Conservation (phyloP, 2,113 vertebrate genomes). For the Tetrao urogallus region DNA sequence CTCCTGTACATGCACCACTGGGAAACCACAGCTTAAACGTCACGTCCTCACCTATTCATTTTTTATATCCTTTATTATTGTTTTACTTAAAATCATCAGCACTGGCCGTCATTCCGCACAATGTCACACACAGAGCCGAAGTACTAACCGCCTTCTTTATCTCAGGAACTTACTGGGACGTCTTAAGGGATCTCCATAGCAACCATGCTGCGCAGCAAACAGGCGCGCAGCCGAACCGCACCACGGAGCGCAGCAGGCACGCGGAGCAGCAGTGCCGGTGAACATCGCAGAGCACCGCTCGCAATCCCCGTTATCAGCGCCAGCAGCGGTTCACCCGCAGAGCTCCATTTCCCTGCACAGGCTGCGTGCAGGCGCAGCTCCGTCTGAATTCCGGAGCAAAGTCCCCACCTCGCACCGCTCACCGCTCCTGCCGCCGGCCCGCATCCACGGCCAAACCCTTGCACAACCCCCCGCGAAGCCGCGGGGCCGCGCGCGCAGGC, state of each 20-base stretch:
- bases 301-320: not conserved
- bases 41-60: not conserved
- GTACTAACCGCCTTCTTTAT: constrained; percentile 46
- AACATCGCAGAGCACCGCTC: rapidly evolving
- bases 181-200: constrained; percentile 71
- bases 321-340: not conserved
- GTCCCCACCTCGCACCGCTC: not conserved
- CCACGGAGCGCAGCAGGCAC: not conserved
- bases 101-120: not conserved
- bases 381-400: not conserved
- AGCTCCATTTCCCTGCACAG: rapidly evolving
- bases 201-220: constrained; percentile 69
- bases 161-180: constrained; percentile 61
- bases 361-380: not conserved
- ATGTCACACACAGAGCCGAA: not conserved
- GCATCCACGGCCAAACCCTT: not conserved
- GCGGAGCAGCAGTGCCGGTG: not conserved
- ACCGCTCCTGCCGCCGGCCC: not conserved
- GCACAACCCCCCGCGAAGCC: not conserved
- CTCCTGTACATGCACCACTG: not conserved
- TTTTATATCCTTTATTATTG: not conserved
- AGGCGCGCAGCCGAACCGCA: constrained; percentile 38
- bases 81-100: not conserved
- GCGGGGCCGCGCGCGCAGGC: rapidly evolving
- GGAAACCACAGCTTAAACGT: not conserved